Conservation (phyloP, 1,140 invertebrate species). For the Drosophila chauvacae region DNA sequence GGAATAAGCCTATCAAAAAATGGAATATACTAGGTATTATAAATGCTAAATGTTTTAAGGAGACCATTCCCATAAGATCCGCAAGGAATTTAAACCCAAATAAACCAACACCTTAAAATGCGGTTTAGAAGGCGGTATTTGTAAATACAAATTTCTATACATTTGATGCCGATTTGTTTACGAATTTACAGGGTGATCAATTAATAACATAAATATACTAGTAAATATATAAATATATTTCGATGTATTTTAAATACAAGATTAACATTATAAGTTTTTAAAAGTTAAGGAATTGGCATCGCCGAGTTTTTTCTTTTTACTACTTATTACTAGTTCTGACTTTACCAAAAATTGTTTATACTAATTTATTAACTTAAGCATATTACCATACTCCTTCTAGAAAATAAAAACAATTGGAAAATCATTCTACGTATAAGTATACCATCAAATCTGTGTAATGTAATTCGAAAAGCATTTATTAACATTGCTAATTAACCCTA, state of each 20-base stretch:
- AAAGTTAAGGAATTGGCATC: too few species aligned
- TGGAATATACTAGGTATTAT: constrained; percentile 7
- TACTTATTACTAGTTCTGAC: not conserved
- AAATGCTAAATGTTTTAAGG: not conserved
- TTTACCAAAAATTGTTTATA: not conserved
- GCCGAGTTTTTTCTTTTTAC: too few species aligned
- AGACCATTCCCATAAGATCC: not conserved
- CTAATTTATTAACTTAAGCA: not conserved
- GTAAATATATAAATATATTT: too few species aligned
- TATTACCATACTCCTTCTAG: too few species aligned
- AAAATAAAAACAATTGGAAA: not conserved
- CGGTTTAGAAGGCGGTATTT: too few species aligned
- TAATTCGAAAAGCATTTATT: not conserved
- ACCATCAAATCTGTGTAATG: not conserved
- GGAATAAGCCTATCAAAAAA: constrained; percentile 14
- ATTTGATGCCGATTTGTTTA: too few species aligned
- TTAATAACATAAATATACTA: too few species aligned
- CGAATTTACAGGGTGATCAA: too few species aligned
- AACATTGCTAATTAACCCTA: constrained; percentile 1
- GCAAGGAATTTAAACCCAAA: not conserved
- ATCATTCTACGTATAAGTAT: not conserved
- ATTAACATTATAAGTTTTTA: too few species aligned
- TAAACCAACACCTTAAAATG: not conserved
- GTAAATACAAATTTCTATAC: too few species aligned
- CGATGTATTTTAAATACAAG: too few species aligned